These are phyloP conservation scores for Syndactyla subalaris DNA, from an alignment of 2,797 vertebrate species.

Conservation along the genomic window DNA sequence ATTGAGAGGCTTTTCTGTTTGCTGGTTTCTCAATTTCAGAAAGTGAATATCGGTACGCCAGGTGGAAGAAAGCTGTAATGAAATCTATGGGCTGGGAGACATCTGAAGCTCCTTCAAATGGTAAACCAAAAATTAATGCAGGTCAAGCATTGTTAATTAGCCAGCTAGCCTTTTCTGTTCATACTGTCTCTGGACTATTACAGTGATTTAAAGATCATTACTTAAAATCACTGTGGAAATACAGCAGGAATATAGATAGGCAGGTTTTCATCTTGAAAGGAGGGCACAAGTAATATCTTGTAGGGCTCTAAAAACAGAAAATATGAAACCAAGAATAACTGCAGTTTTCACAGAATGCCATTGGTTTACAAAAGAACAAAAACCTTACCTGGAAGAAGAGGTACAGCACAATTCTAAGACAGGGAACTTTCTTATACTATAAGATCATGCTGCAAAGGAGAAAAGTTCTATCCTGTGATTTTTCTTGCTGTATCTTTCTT, in stretches of 20 bases:
- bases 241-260: neutral
- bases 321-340: neutral
- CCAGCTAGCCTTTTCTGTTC: neutral
- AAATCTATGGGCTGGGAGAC: constrained; percentile 95
- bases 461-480: neutral
- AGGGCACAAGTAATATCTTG: neutral
- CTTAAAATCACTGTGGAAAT: neutral
- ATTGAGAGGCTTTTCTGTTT: neutral
- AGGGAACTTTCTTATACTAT: neutral
- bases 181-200: neutral
- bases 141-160: neutral
- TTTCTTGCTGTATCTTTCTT: constrained; percentile 4
- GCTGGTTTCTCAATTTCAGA: constrained; percentile 77
- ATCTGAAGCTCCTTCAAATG: constrained; percentile 79
- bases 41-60: constrained; percentile 92
- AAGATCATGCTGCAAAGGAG: neutral
- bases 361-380: neutral
- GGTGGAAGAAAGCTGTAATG: constrained; percentile 97
- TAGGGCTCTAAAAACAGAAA: neutral
- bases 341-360: neutral
- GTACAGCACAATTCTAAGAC: neutral
- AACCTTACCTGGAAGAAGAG: neutral
- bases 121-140: constrained; percentile 73
- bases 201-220: neutral
- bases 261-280: neutral